Evolutionary conservation across 2,113 vertebrate genomes (phyloP).

Genomic region (Epinephelus fuscoguttatus): DNA sequence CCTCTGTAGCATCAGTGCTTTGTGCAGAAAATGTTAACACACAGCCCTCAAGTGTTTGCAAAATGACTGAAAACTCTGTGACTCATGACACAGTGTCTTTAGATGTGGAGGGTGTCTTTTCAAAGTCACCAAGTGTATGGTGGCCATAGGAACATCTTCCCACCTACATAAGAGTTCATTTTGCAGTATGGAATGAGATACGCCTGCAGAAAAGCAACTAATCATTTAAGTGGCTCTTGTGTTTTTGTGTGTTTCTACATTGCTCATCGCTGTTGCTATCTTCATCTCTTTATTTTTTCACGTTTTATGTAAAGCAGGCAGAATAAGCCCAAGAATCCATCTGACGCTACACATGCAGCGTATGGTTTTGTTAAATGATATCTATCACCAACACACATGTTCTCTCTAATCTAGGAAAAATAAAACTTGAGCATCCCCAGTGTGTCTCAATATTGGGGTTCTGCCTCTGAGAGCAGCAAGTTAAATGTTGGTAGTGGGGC

Average conservation of each 20-base stretch:
- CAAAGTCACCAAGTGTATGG: no score
- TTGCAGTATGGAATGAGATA: constrained; percentile 2
- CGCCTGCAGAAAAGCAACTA: not conserved
- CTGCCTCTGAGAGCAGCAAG: constrained; percentile 36
- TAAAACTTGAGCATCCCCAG: constrained; percentile 30
- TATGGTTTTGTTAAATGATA: constrained; percentile 5
- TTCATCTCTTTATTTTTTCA: not conserved
- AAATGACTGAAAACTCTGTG: no score
- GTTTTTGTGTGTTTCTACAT: not conserved
- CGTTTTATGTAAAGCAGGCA: not conserved
- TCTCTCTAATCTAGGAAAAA: constrained; percentile 40
- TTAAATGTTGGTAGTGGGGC: constrained; percentile 46
- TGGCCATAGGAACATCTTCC: not conserved
- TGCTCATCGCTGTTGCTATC: not conserved
- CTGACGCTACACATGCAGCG: not conserved
- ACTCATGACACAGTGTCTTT: no score
- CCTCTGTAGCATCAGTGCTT: no score
- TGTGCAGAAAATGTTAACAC: no score
- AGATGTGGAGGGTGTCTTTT: no score
- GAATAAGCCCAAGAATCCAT: not conserved
- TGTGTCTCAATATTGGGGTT: constrained; percentile 35
- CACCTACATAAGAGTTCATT: not conserved
- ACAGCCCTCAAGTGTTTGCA: no score
- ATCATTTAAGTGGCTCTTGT: not conserved
- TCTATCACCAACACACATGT: not conserved